These are phyloP conservation scores for Drosophila peninsularis DNA, from an alignment of 2,888 invertebrate genomes.

Conservation along the genomic window DNA sequence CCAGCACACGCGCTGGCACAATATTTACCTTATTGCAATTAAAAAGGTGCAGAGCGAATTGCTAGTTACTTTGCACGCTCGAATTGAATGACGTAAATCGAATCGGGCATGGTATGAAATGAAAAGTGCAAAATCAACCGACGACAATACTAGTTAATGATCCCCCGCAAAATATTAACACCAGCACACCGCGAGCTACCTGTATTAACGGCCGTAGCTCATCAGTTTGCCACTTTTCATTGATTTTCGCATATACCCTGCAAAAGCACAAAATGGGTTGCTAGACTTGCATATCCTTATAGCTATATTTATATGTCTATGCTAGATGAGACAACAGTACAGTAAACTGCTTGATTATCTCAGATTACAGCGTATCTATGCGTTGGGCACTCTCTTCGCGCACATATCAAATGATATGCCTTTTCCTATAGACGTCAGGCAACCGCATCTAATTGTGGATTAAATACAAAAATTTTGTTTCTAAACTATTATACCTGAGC, in stretches of 20 bases:
- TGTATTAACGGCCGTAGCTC: constrained; percentile 20
- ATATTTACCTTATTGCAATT: constrained; percentile 50
- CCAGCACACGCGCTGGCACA: not conserved
- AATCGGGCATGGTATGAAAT: constrained; percentile 35
- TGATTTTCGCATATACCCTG: not conserved
- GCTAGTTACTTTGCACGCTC: constrained; percentile 51
- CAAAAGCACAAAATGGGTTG: not conserved
- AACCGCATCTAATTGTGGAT: constrained; percentile 40
- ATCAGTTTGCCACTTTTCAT: not conserved
- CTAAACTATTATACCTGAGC: constrained; percentile 21
- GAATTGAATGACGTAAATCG: constrained; percentile 70
- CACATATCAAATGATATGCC: not conserved
- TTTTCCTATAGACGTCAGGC: not conserved
- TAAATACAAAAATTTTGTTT: constrained; percentile 28
- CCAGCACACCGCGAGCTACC: constrained; percentile 23
- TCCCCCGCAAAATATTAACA: constrained; percentile 52
- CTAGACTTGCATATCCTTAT: not conserved
- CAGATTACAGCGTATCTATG: constrained; percentile 6
- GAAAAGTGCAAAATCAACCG: constrained; percentile 56
- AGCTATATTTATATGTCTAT: not conserved
- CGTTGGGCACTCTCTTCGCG: not conserved
- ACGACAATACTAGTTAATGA: constrained; percentile 54
- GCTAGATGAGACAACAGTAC: not conserved
- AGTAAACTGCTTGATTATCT: not conserved
- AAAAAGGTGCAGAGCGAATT: constrained; percentile 25